Conservation (phyloP, 2,113 vertebrate genomes). For the Tylochromis polylepis region DNA sequence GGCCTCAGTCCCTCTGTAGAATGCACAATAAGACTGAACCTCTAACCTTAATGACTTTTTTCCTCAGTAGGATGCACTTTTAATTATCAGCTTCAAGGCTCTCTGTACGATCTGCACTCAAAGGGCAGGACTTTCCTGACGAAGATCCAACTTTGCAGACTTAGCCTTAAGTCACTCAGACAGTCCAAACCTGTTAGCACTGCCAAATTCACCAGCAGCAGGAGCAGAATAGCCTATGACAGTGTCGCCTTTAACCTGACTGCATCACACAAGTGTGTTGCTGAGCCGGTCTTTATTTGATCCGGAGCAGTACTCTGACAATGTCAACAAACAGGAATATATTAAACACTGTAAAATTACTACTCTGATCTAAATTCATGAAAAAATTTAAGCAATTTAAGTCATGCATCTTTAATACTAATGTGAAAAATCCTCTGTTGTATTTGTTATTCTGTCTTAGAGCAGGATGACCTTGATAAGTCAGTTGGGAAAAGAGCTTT, state of each 20-base stretch:
- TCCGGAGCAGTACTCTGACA: neutral
- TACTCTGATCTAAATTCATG: neutral
- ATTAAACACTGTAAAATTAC: neutral
- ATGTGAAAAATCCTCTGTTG: neutral
- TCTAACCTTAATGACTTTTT: constrained; percentile 57
- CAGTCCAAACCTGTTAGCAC: neutral
- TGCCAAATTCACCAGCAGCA: constrained; percentile 24
- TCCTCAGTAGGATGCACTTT: constrained; percentile 60
- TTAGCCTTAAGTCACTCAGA: constrained; percentile 20
- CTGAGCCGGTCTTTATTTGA: neutral
- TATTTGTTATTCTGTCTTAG: neutral
- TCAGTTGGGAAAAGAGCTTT: neutral
- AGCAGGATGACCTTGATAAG: constrained; percentile 35
- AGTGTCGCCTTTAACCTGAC: neutral
- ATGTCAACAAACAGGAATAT: neutral
- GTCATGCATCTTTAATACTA: neutral
- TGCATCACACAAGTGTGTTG: neutral
- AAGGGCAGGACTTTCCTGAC: constrained; percentile 21
- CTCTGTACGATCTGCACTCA: constrained; percentile 13
- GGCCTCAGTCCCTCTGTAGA: constrained; percentile 1
- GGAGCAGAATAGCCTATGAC: neutral
- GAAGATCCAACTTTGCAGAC: constrained; percentile 32
- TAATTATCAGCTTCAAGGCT: constrained; percentile 63
- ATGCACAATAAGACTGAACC: constrained; percentile 36
- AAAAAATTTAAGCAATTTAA: neutral